Evolutionary conservation across 1,140 invertebrate genomes (phyloP), one percentile per base, ranked within the genome.

Genomic region (Cydia splendana): DNA sequence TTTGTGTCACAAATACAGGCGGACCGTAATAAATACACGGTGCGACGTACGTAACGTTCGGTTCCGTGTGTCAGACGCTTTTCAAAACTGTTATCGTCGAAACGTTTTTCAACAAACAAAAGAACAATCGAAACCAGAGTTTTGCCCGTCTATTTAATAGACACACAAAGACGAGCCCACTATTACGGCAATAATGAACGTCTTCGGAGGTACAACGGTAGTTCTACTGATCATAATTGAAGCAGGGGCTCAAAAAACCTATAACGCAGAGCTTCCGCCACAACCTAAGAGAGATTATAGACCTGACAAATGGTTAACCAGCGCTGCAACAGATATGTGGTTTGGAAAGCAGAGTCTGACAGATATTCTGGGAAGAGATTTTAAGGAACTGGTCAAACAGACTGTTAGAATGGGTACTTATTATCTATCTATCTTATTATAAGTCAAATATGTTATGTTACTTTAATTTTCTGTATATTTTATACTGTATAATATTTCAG

Each of bases 301-400:
- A 74, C 87, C 87, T 10, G 79, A 85, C 2, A 90, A 90, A 76
- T 90, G 88, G 88, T 51, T 89, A 2, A 20, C 88, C 0, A 89
- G 87, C 30, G 87, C 85, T 67, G 85, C 88, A 5, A 81, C 90
- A 78, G 90, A 91, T 53, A 65, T 91, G 3, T 91, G 88, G 88
- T 91, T 86, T 28, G 89, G 88, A 1, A 90, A 91, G 48, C 87
- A 85, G 78, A 87, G 79, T 74, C 74, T 90, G 65, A 80, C 90
- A 9, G 88, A 91, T 48, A 79, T 91, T 7, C 15, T 90, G n/a
- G 82, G 81, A 1, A 82, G 84, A 62, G 89, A 90, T 75, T 85
- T 90, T 12, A 81, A 69, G 13, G 85, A 88, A 1, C 79, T 90
- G 18, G 80, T 83, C 18, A 85, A 75, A 75, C 79, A 87, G 10